Conservation (phyloP, 1,140 invertebrate genomes). For the Cyphomyrmex costatus region DNA sequence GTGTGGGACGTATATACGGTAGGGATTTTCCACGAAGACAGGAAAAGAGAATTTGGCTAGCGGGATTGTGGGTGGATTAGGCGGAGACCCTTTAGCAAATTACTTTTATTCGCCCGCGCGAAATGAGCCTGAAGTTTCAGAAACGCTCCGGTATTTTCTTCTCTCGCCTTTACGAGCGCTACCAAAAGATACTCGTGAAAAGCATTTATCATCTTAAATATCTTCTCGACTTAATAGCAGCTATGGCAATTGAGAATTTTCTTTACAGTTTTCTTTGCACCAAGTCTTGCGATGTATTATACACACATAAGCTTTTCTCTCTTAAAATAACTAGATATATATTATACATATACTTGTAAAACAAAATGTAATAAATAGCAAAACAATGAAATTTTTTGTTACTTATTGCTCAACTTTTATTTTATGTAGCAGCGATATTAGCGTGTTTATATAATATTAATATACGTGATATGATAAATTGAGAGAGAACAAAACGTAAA, state of each 20-base stretch:
- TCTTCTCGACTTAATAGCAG: constrained; percentile 42
- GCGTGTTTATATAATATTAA: background rate
- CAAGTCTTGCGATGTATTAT: background rate
- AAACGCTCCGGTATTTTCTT: constrained; percentile 26
- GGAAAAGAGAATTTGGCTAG: constrained; percentile 34
- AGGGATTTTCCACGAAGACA: constrained; percentile 49
- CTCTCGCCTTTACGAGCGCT: constrained; percentile 23
- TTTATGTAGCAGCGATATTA: background rate
- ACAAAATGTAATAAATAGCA: background rate
- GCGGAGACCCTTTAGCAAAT: constrained; percentile 71
- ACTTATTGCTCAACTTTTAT: background rate
- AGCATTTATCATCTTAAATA: constrained; percentile 66
- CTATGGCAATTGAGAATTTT: constrained; percentile 13
- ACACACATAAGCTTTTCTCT: background rate
- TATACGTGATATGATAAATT: background rate
- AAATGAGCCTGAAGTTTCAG: constrained; percentile 64
- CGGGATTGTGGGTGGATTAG: constrained; percentile 60
- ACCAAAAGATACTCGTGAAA: constrained; percentile 31
- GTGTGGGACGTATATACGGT: constrained; percentile 26
- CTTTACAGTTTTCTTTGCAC: background rate
- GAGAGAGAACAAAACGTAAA: background rate
- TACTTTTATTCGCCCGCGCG: constrained; percentile 73
- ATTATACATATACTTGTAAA: background rate
- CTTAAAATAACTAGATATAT: background rate
- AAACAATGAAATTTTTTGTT: background rate